Conservation (phyloP, 2,113 vertebrate genomes). For the Nesoenas mayeri region DNA sequence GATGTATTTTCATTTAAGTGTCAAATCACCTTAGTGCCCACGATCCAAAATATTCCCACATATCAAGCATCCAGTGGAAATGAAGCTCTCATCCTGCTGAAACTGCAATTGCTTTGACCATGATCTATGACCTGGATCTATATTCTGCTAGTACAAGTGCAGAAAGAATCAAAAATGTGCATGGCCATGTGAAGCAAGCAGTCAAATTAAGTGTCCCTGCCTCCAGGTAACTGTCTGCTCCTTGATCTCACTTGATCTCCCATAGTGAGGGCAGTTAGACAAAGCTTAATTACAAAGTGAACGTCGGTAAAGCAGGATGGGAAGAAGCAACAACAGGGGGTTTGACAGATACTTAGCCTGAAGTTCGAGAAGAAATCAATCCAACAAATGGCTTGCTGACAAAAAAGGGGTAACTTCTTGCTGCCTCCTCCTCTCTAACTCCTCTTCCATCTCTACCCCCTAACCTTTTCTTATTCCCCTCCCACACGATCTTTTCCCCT, state of each 20-base stretch:
- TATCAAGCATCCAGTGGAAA: background rate
- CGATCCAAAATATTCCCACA: background rate
- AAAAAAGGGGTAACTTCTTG: background rate
- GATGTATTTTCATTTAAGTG: background rate
- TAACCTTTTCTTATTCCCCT: background rate
- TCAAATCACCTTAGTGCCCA: background rate
- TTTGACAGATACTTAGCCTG: background rate
- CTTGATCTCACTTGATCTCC: background rate
- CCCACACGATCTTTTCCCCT: fast-evolving
- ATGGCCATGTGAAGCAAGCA: background rate
- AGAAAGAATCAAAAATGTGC: background rate
- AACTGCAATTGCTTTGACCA: background rate
- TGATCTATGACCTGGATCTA: background rate
- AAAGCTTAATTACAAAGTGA: background rate
- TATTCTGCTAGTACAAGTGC: background rate
- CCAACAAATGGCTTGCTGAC: background rate
- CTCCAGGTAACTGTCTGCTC: background rate
- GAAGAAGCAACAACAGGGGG: background rate
- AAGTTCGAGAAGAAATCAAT: conserved; percentile 17
- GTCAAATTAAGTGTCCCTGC: background rate
- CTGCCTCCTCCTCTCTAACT: background rate
- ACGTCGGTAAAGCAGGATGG: background rate
- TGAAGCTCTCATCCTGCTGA: background rate
- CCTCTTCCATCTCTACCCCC: background rate
- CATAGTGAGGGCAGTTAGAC: background rate